A percentile compares a stretch with the other conserved stretches of the same genome.
phyloP scores from a whole-genome alignment of 2,797 vertebrate species.

The Menidia menidia region DNA sequence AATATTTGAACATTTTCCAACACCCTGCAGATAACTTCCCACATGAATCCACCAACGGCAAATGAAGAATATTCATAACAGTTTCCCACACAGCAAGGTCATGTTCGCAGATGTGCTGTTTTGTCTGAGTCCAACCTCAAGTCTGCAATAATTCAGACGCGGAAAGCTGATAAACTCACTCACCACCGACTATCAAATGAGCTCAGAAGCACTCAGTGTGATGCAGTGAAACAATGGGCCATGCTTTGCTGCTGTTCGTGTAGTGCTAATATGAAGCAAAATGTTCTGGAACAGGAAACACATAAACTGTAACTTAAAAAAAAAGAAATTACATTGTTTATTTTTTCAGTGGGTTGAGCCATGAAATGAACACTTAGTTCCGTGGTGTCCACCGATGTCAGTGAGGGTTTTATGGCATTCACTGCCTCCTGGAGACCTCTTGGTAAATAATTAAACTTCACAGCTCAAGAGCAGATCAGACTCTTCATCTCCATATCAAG shows the following conservation, averaged over 20 bases:
- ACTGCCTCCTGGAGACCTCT: no score
- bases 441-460: background rate
- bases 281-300: no score
- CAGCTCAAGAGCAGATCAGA: background rate
- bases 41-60: background rate
- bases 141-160: background rate
- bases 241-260: background rate
- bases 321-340: no score
- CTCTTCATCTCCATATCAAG: no score
- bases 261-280: no score
- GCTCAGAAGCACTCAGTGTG: background rate
- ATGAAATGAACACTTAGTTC: no score
- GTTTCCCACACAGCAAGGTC: slow-evolving; percentile 10
- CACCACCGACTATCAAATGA: background rate
- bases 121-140: background rate
- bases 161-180: background rate
- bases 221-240: background rate
- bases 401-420: no score
- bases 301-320: no score
- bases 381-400: no score
- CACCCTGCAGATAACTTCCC: background rate
- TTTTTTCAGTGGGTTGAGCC: no score
- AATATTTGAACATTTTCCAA: background rate
- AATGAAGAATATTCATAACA: background rate
- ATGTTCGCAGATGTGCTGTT: slow-evolving; percentile 3